These are phyloP conservation scores for Bimastos eiseni DNA, from an alignment of 2,888 invertebrate genomes.

Conservation along the genomic window DNA sequence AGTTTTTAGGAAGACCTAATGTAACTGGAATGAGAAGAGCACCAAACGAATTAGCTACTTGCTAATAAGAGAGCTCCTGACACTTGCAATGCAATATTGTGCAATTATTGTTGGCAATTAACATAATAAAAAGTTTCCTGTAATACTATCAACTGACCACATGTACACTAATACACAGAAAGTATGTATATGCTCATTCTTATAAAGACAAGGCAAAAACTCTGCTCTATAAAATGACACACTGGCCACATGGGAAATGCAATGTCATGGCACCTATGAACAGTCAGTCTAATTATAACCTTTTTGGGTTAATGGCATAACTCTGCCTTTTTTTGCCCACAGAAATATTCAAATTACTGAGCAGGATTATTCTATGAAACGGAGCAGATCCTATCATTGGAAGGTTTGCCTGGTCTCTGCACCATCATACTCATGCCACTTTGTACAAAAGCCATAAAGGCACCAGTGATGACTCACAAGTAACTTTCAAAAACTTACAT, in stretches of 20 bases:
- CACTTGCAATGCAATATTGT: not conserved
- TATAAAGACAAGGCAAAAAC: not conserved
- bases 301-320: not conserved
- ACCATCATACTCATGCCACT: too few species aligned
- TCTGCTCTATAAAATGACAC: not conserved
- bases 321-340: not conserved
- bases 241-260: not conserved
- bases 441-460: too few species aligned
- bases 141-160: not conserved
- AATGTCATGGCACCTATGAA: not conserved
- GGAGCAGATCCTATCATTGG: not conserved
- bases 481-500: too few species aligned
- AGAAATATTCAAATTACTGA: too few species aligned
- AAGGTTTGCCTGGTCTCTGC: too few species aligned
- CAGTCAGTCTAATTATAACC: not conserved
- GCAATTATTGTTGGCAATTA: not conserved
- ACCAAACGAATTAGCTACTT: too few species aligned
- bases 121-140: not conserved
- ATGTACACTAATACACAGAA: not conserved
- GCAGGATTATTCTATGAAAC: not conserved
- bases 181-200: not conserved
- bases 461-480: too few species aligned
- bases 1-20: too few species aligned
- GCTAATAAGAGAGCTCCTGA: too few species aligned
- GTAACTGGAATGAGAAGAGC: too few species aligned